Percentiles rank a stretch among this genome's conserved stretches.
These are phyloP conservation scores for Oncorhynchus tshawytscha DNA, from an alignment of 2,113 vertebrate genomes.

Conservation along the genomic window DNA sequence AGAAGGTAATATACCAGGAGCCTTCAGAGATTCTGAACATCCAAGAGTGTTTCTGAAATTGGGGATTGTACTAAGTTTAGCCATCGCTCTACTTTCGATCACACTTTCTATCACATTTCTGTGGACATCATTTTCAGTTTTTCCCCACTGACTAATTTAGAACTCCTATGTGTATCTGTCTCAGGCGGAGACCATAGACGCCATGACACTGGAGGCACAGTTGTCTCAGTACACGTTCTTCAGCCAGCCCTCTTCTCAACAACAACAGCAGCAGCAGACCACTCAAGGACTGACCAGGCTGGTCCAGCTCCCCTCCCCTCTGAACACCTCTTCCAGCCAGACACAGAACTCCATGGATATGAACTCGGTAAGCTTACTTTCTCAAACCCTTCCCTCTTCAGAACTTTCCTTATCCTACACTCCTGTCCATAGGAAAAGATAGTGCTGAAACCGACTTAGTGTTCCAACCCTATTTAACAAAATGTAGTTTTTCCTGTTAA, in stretches of 20 bases:
- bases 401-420: not conserved
- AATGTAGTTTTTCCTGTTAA: too few relatives aligned
- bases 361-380: slow-evolving; percentile 77
- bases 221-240: slow-evolving; percentile 88
- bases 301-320: slow-evolving; percentile 74
- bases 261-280: slow-evolving; percentile 49
- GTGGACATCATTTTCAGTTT: too few relatives aligned
- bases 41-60: too few relatives aligned
- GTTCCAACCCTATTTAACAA: too few relatives aligned
- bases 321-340: slow-evolving; percentile 73
- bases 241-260: slow-evolving; percentile 74
- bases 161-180: not conserved
- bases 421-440: not conserved
- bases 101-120: too few relatives aligned
- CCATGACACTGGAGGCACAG: slow-evolving; percentile 88
- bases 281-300: slow-evolving; percentile 77
- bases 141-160: too few relatives aligned
- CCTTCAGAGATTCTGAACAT: too few relatives aligned
- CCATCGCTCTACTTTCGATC: too few relatives aligned
- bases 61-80: too few relatives aligned
- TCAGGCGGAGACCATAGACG: slow-evolving; percentile 83
- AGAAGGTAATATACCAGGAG: too few relatives aligned
- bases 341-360: slow-evolving; percentile 82
- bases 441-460: too few relatives aligned
- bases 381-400: not conserved